phyloP scores from a whole-genome alignment of 2,888 invertebrate genomes.

The Xylophagus ater region DNA sequence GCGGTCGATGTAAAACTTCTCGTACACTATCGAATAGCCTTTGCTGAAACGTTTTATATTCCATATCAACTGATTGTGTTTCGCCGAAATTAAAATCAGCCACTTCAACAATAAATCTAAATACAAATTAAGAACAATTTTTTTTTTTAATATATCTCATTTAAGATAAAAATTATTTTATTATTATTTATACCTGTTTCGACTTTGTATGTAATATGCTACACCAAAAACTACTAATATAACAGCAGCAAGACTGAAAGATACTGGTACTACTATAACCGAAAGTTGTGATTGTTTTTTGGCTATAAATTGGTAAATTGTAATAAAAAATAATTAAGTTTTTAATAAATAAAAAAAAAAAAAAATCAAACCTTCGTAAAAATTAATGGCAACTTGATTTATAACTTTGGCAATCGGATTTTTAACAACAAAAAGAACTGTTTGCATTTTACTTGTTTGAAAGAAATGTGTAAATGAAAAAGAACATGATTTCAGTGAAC shows the following conservation, averaged over 20 bases:
- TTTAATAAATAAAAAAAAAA: too few species aligned
- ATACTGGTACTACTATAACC: constrained; percentile 78
- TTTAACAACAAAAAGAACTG: constrained; percentile 64
- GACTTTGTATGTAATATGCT: constrained; percentile 73
- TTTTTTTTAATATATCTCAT: neutral
- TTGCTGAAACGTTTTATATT: constrained; percentile 78
- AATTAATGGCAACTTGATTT: constrained; percentile 61
- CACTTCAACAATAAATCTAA: constrained; percentile 70
- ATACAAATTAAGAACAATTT: constrained; percentile 13
- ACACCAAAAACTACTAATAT: constrained; percentile 78
- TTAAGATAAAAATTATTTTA: neutral
- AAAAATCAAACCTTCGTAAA: constrained; percentile 60
- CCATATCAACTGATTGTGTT: constrained; percentile 59
- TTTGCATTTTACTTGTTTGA: constrained; percentile 55
- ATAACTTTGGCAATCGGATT: constrained; percentile 64
- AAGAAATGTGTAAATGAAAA: constrained; percentile 60
- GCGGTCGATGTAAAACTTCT: constrained; percentile 42
- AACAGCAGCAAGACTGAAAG: constrained; percentile 68
- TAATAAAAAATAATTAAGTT: constrained; percentile 13
- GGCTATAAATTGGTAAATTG: constrained; percentile 52
- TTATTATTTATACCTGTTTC: constrained; percentile 50
- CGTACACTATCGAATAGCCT: constrained; percentile 67
- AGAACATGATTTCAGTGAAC: constrained; percentile 42
- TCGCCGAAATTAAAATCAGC: constrained; percentile 86
- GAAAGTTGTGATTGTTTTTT: constrained; percentile 71